Percentiles rank a stretch among this genome's conserved stretches.
These are phyloP conservation scores for Elgonia sp. DNA, from an alignment of 2,888 invertebrate genomes.

Conservation along the genomic window DNA sequence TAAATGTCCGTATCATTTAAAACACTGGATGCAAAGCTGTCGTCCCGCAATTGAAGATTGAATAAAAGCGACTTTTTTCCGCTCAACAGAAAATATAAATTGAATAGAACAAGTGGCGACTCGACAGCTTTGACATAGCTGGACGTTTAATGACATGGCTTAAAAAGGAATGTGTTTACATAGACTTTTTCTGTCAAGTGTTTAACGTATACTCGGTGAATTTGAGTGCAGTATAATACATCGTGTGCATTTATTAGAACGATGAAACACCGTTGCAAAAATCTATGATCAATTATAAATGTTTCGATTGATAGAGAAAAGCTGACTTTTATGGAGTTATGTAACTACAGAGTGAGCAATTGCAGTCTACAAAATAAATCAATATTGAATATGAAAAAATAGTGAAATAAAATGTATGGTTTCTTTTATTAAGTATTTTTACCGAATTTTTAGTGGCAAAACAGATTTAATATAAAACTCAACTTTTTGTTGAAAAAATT, in stretches of 20 bases:
- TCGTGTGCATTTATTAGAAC: neutral
- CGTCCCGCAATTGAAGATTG: constrained; percentile 22
- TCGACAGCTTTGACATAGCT: constrained; percentile 46
- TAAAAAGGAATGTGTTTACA: constrained; percentile 46
- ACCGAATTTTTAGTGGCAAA: too few relatives aligned
- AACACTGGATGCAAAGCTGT: neutral
- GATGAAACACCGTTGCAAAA: constrained; percentile 17
- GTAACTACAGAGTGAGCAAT: neutral
- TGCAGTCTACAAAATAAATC: neutral
- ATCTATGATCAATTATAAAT: constrained; percentile 12
- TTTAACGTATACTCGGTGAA: constrained; percentile 21
- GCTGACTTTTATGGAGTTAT: neutral
- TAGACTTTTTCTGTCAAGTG: constrained; percentile 43
- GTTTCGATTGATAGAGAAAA: neutral
- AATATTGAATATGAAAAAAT: neutral
- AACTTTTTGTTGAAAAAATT: too few relatives aligned
- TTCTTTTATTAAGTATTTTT: too few relatives aligned
- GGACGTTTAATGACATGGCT: constrained; percentile 60
- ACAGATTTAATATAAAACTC: too few relatives aligned
- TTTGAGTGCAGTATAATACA: constrained; percentile 11
- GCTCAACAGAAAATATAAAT: constrained; percentile 38
- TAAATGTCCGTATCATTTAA: too few relatives aligned
- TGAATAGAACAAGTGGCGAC: constrained; percentile 30
- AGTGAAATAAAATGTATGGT: too few relatives aligned
- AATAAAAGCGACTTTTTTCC: constrained; percentile 44